Conservation (phyloP, 1,140 invertebrate genomes). For the Drosophila persimilis region DNA sequence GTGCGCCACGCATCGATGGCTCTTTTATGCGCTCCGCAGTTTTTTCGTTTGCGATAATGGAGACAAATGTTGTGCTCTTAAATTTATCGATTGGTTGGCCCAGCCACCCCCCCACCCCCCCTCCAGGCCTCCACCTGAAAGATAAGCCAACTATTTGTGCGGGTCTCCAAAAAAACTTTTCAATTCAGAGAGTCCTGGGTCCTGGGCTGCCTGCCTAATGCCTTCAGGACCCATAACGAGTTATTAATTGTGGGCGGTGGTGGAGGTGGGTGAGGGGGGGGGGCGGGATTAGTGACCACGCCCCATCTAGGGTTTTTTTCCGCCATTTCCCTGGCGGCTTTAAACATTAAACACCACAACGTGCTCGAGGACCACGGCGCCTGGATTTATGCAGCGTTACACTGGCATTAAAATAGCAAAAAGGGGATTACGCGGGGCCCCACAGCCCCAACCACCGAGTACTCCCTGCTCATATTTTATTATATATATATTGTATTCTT, state of each 20-base stretch:
- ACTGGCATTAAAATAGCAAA: constrained; percentile 73
- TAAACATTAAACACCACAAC: constrained; percentile 70
- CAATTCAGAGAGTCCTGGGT: constrained; percentile 58
- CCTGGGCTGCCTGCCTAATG: neutral
- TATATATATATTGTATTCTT: constrained; percentile 13
- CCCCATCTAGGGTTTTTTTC: neutral
- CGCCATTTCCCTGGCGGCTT: constrained; percentile 31
- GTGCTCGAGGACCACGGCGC: constrained; percentile 60
- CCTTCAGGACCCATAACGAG: constrained; percentile 33
- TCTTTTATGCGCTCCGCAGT: constrained; percentile 74
- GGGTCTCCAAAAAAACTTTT: constrained; percentile 37
- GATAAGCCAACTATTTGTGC: constrained; percentile 63
- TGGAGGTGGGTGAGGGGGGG: too few relatives aligned
- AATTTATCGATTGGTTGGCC: constrained; percentile 73
- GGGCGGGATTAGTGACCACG: neutral
- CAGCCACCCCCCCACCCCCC: too few relatives aligned
- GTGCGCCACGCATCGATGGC: constrained; percentile 68
- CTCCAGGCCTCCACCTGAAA: neutral
- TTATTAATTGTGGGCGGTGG: constrained; percentile 38
- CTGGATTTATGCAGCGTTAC: constrained; percentile 73
- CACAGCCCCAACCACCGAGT: neutral
- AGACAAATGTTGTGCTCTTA: constrained; percentile 80
- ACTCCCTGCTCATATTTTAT: constrained; percentile 28
- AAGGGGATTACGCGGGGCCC: constrained; percentile 43
- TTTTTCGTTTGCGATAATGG: constrained; percentile 72